Evolutionary conservation across 2,888 invertebrate species (phyloP).

Genomic region (Bruchidius siliquastri): DNA sequence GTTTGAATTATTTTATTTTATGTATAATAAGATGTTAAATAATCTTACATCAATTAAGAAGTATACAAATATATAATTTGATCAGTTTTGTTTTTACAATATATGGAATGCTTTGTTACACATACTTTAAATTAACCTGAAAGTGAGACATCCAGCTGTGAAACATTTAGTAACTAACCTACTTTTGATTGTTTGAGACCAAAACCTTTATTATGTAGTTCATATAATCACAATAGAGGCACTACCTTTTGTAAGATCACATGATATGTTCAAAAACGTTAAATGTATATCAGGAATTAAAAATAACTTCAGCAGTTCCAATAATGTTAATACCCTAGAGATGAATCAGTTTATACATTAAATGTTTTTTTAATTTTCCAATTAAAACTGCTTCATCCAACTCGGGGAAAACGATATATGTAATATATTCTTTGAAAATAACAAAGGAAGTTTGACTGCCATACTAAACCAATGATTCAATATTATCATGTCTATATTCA

Average conservation of each 20-base stretch:
- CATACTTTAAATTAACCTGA: not conserved
- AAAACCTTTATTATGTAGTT: conserved; percentile 1
- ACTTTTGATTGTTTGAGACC: not conserved
- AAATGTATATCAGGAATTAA: not conserved
- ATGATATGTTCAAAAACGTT: conserved; percentile 44
- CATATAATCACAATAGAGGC: conserved; percentile 44
- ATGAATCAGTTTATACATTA: too few relatives aligned
- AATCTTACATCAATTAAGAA: not conserved
- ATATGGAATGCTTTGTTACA: not conserved
- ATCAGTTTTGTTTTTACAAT: not conserved
- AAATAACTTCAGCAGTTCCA: too few relatives aligned
- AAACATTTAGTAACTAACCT: not conserved
- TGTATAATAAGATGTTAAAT: not conserved
- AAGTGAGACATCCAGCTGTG: not conserved
- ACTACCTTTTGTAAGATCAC: conserved; percentile 49
- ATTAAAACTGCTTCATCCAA: too few relatives aligned
- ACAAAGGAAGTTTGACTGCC: too few relatives aligned
- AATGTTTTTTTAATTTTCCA: too few relatives aligned
- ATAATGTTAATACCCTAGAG: too few relatives aligned
- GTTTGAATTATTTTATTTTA: not conserved
- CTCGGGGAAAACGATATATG: too few relatives aligned
- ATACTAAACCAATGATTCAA: too few relatives aligned
- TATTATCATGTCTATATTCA: too few relatives aligned
- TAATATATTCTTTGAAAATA: too few relatives aligned
- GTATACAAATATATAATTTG: not conserved